Percentiles rank a stretch among this genome's conserved stretches.
Conservation (phyloP, 2,888 invertebrate species). For the Drosophila nigricruria region DNA sequence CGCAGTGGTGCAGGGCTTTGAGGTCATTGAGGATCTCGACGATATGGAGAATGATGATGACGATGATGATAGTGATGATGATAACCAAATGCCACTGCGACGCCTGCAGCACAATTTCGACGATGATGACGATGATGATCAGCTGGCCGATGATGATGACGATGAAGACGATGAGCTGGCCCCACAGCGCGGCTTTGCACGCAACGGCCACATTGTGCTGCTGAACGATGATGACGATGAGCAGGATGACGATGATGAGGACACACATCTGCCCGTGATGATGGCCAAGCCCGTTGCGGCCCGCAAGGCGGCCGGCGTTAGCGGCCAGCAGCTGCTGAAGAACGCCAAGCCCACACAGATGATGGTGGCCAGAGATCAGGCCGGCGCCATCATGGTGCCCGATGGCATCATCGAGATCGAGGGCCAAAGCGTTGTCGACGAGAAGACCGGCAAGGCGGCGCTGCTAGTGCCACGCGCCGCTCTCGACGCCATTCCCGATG, state of each 20-base stretch:
- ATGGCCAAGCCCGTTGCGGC: conserved; percentile 23
- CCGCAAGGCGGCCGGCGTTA: conserved; percentile 28
- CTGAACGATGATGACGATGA: conserved; percentile 9
- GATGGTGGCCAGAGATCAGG: conserved; percentile 76
- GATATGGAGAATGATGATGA: conserved; percentile 41
- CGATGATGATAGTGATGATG: conserved; percentile 18
- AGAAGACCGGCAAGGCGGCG: conserved; percentile 80
- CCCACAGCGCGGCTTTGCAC: conserved; percentile 27
- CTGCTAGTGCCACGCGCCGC: conserved; percentile 79
- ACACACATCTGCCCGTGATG: conserved; percentile 14
- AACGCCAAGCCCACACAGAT: conserved; percentile 71
- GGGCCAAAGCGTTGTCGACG: conserved; percentile 79
- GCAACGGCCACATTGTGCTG: conserved; percentile 41
- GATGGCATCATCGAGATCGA: conserved; percentile 81
- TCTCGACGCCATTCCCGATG: conserved; percentile 81
- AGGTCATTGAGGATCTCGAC: conserved; percentile 59
- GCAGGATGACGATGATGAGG: conserved; percentile 27
- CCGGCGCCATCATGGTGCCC: conserved; percentile 82
- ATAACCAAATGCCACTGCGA: not conserved
- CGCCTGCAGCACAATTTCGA: conserved; percentile 23
- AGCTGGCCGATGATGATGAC: conserved; percentile 26
- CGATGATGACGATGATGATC: conserved; percentile 31
- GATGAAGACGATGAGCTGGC: conserved; percentile 37
- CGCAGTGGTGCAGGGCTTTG: conserved; percentile 70
- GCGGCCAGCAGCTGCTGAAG: conserved; percentile 54